phyloP scores from a whole-genome alignment of 2,797 vertebrate species.

The Erethizon dorsatum region DNA sequence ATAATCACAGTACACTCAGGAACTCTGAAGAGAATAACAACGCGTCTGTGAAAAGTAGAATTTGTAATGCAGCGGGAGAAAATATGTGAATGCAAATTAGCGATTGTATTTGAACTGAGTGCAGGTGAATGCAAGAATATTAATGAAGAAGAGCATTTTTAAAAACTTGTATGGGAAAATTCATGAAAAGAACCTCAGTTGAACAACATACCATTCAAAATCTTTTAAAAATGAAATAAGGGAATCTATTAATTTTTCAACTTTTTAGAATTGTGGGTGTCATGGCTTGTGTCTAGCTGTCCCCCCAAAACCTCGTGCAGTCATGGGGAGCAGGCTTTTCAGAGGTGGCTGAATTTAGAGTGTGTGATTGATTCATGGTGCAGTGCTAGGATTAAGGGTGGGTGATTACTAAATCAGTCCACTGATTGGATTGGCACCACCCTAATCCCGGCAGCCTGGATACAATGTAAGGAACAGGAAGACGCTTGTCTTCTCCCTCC shows the following conservation, averaged over 20 bases:
- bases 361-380: neutral
- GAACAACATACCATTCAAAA: neutral
- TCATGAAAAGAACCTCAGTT: conserved; percentile 2
- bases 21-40: conserved; percentile 59
- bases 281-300: neutral
- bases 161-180: neutral
- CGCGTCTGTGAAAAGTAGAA: conserved; percentile 19
- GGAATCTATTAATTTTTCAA: neutral
- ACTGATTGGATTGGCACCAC: no score
- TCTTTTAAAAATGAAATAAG: neutral
- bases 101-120: neutral
- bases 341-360: neutral
- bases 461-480: no score
- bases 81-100: neutral
- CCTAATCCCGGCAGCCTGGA: neutral
- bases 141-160: neutral
- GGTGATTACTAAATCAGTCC: neutral
- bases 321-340: neutral
- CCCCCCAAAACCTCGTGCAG: neutral
- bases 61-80: conserved; percentile 39
- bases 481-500: neutral
- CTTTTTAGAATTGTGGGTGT: neutral
- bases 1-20: conserved; percentile 40
- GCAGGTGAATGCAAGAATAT: neutral
- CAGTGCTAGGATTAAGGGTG: neutral